These are phyloP conservation scores for Drosophila kuntzei DNA, from an alignment of 2,888 invertebrate genomes.

Conservation along the genomic window DNA sequence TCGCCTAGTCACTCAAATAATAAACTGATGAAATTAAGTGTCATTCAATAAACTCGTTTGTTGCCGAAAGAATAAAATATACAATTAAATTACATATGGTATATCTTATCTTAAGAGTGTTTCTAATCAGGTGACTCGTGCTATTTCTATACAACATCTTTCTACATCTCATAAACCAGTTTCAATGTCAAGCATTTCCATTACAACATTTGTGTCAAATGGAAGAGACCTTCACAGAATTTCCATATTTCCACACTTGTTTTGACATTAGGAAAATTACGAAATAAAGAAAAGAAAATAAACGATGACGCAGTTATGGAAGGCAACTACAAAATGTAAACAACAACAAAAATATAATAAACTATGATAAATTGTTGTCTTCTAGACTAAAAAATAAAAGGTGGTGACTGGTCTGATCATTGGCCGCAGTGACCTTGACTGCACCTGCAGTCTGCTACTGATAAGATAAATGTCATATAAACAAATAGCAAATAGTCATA, in stretches of 20 bases:
- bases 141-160: background rate
- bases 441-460: conserved; percentile 50
- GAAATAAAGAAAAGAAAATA: conserved; percentile 34
- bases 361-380: conserved; percentile 39
- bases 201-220: conserved; percentile 42
- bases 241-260: conserved; percentile 51
- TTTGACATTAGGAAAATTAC: conserved; percentile 49
- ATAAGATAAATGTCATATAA: conserved; percentile 54
- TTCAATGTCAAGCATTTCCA: conserved; percentile 53
- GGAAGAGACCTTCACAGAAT: conserved; percentile 46
- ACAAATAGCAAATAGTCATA: conserved; percentile 33
- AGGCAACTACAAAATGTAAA: conserved; percentile 20
- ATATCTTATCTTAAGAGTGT: background rate
- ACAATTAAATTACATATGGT: background rate
- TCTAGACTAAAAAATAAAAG: conserved; percentile 29
- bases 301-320: conserved; percentile 50
- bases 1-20: conserved; percentile 1
- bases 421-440: conserved; percentile 51
- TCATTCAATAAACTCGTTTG: conserved; percentile 4
- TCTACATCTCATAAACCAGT: conserved; percentile 1
- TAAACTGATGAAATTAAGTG: background rate
- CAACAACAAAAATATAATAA: conserved; percentile 23
- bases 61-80: background rate
- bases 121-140: conserved; percentile 16
- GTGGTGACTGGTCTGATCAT: conserved; percentile 21